Conservation (phyloP, 2,797 vertebrate genomes). For the Carcharodon carcharias region DNA sequence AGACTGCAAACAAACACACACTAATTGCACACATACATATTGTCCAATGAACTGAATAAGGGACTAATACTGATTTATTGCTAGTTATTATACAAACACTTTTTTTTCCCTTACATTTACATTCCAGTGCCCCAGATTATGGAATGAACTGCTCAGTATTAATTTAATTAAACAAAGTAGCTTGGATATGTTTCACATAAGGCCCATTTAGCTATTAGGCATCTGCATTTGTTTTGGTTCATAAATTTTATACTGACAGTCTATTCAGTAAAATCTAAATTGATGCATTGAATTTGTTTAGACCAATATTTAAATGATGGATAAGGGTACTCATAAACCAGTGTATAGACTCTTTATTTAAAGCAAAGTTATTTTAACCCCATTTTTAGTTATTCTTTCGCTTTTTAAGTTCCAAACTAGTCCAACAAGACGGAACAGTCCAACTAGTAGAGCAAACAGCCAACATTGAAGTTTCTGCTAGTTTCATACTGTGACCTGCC, state of each 20-base stretch:
- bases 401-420: not conserved
- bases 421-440: not conserved
- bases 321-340: not conserved
- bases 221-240: conserved; percentile 11
- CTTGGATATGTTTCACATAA: not conserved
- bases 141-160: not conserved
- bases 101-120: not conserved
- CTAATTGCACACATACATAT: not conserved
- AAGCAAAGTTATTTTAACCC: not conserved
- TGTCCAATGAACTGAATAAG: not conserved
- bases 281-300: not conserved
- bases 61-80: conserved; percentile 6
- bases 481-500: not conserved
- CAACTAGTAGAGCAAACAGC: not conserved
- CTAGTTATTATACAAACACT: not conserved
- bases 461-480: not conserved
- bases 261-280: conserved; percentile 22
- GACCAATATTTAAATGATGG: not conserved
- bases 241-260: not conserved
- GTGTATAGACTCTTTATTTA: not conserved
- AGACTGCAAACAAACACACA: not conserved
- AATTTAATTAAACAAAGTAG: not conserved
- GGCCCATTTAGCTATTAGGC: not conserved
- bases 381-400: not conserved
- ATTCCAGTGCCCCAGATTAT: conserved; percentile 15